A percentile compares a stretch with the other conserved stretches of the same genome.
These are phyloP conservation scores for Latrodectus geometricus DNA, from an alignment of 1,140 invertebrate genomes.

Conservation along the genomic window DNA sequence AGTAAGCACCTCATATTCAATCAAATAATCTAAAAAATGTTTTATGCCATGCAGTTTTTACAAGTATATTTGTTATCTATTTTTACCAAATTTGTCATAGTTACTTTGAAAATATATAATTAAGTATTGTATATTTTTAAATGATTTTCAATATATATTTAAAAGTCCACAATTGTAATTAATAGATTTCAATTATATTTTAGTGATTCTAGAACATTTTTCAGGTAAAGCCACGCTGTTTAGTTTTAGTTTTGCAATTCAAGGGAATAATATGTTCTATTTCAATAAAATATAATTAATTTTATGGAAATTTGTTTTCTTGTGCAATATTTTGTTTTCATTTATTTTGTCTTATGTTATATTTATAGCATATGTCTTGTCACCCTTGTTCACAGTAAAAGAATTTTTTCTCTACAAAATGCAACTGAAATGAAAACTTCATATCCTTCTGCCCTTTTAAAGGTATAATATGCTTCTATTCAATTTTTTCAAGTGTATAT, in stretches of 20 bases:
- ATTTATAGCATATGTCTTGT: conserved; percentile 34
- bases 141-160: not conserved
- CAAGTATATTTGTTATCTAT: too few relatives aligned
- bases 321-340: not conserved
- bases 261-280: too few relatives aligned
- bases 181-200: not conserved
- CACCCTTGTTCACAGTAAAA: conserved; percentile 25
- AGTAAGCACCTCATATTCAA: too few relatives aligned
- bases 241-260: not conserved
- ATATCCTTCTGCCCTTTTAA: conserved; percentile 34
- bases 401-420: conserved; percentile 5
- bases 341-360: not conserved
- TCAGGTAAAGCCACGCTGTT: not conserved
- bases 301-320: not conserved
- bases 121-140: too few relatives aligned
- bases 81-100: too few relatives aligned
- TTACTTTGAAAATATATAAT: too few relatives aligned
- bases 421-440: not conserved
- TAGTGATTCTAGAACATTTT: not conserved
- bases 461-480: not conserved
- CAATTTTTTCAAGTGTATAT: not conserved
- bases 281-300: not conserved
- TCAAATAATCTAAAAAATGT: too few relatives aligned
- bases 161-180: not conserved
- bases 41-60: too few relatives aligned